Evolutionary conservation across 1,140 invertebrate genomes (phyloP).

Genomic region (Mactra quadrangularis): DNA sequence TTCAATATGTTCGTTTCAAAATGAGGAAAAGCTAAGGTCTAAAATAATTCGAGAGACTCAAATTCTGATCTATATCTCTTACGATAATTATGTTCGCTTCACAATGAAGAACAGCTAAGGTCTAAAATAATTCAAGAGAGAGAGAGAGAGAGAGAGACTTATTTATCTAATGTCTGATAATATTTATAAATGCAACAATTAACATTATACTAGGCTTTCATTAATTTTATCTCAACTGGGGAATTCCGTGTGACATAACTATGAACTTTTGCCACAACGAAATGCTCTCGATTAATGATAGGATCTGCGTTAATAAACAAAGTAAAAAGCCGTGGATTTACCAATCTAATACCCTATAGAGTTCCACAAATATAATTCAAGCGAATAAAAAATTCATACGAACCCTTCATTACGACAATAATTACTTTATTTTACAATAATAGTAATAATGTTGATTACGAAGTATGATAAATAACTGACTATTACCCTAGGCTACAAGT

Average conservation of each 20-base stretch:
- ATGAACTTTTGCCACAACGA: constrained; percentile 54
- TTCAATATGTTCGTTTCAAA: too few species aligned
- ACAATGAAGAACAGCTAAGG: too few species aligned
- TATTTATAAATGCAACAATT: constrained; percentile 24
- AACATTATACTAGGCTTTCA: constrained; percentile 7
- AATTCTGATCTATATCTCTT: too few species aligned
- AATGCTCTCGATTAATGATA: constrained; percentile 39
- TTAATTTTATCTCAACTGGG: constrained; percentile 49
- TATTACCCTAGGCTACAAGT: constrained; percentile 5
- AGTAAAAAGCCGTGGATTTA: constrained; percentile 40
- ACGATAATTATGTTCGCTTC: too few species aligned
- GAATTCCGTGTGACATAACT: constrained; percentile 50
- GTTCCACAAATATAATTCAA: constrained; percentile 51
- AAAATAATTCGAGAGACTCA: too few species aligned
- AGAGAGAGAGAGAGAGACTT: too few species aligned
- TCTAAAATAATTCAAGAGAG: too few species aligned
- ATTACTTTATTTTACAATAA: constrained; percentile 44
- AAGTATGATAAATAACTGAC: constrained; percentile 48
- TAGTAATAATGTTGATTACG: constrained; percentile 14
- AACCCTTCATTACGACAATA: constrained; percentile 28
- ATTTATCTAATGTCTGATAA: too few species aligned
- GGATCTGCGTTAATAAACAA: not conserved
- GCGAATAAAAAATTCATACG: constrained; percentile 62
- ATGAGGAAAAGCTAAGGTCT: too few species aligned
- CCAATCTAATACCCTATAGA: not conserved